Evolutionary conservation across 2,113 vertebrate genomes (phyloP).

Genomic region (Zosterops pallidus): DNA sequence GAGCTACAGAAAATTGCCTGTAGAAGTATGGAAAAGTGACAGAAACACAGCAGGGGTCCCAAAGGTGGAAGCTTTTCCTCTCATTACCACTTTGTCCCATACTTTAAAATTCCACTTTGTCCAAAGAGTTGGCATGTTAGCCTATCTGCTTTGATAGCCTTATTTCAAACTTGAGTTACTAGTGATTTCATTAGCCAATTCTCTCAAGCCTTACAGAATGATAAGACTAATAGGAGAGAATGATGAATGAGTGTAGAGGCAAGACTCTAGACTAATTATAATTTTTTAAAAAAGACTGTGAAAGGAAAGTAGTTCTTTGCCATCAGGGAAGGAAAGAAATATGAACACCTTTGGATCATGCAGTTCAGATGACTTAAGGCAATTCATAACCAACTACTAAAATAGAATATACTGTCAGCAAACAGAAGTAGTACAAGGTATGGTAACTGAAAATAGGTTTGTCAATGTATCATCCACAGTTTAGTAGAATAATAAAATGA

Average conservation of each 20-base stretch:
- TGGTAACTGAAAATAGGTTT: conserved; percentile 20
- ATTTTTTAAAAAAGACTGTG: not conserved
- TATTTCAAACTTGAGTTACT: conserved; percentile 47
- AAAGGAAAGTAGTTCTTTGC: conserved; percentile 34
- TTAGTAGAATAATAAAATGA: conserved; percentile 57
- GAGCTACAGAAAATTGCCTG: not conserved
- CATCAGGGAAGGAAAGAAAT: conserved; percentile 35
- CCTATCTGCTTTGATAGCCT: conserved; percentile 56
- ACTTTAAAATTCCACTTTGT: conserved; percentile 46
- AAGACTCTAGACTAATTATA: conserved; percentile 52
- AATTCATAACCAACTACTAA: conserved; percentile 62
- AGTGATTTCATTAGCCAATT: conserved; percentile 37
- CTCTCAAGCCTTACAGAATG: not conserved
- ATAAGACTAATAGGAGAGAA: conserved; percentile 49
- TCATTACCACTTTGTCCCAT: not conserved
- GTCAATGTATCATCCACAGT: conserved; percentile 48
- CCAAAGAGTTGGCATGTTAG: not conserved
- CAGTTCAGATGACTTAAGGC: conserved; percentile 49
- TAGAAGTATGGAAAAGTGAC: not conserved
- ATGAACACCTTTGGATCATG: conserved; percentile 45
- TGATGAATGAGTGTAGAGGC: conserved; percentile 30
- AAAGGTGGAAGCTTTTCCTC: not conserved
- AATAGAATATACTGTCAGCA: conserved; percentile 61
- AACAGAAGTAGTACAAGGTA: conserved; percentile 40
- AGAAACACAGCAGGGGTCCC: not conserved